phyloP scores from a whole-genome alignment of 1,140 invertebrate species.

The Neotoxoptera formosana region DNA sequence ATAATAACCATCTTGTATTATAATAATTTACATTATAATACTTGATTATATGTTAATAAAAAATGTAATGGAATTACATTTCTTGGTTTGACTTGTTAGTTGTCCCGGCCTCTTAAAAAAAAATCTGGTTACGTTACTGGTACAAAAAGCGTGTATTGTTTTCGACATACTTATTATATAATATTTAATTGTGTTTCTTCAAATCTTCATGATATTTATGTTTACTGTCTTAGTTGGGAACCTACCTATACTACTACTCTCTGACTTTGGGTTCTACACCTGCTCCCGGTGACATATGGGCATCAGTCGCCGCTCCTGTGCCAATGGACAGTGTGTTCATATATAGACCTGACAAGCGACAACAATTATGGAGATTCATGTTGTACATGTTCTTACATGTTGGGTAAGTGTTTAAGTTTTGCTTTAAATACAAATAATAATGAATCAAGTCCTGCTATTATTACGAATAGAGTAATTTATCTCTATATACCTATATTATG shows the following conservation, averaged over 20 bases:
- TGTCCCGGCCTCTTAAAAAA: not conserved
- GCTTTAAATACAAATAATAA: not conserved
- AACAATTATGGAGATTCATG: slow-evolving; percentile 92
- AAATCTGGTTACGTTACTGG: not conserved
- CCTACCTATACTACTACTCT: slow-evolving; percentile 83
- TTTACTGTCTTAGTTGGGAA: slow-evolving; percentile 77
- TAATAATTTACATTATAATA: not conserved
- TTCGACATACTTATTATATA: not conserved
- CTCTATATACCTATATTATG: not conserved
- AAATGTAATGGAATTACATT: not conserved
- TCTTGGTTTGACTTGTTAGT: not conserved
- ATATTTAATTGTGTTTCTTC: not conserved
- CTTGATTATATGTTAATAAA: not conserved
- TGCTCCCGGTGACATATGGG: slow-evolving; percentile 80
- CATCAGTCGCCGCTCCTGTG: slow-evolving; percentile 78
- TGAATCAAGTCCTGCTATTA: no score
- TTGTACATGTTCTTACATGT: slow-evolving; percentile 96
- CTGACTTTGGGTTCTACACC: slow-evolving; percentile 65
- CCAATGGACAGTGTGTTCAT: slow-evolving; percentile 93
- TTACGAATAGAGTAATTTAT: no score
- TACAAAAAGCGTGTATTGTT: not conserved
- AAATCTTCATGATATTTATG: slow-evolving; percentile 58
- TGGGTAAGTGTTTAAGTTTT: slow-evolving; percentile 71
- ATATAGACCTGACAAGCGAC: slow-evolving; percentile 89
- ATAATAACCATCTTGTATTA: not conserved